A percentile compares a stretch with the other conserved stretches of the same genome.
Conservation (phyloP, 2,113 vertebrate species). For the Formicarius rufipectus region DNA sequence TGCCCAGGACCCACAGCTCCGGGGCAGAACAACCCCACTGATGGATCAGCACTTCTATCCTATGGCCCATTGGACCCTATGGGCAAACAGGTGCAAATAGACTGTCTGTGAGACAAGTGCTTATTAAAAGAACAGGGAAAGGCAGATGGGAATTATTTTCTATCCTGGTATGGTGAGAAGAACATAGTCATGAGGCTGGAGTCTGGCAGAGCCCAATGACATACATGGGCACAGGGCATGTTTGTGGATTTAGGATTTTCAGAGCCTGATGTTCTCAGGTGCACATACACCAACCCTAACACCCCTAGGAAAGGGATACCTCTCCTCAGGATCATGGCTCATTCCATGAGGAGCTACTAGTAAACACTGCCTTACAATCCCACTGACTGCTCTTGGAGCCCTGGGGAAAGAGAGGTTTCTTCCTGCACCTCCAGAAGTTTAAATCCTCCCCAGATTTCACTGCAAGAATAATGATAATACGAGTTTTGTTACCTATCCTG, state of each 20-base stretch:
- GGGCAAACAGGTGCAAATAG: slow-evolving; percentile 61
- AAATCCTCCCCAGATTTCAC: not conserved
- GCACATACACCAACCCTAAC: not conserved
- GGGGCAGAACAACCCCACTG: accelerated
- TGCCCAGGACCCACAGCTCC: not conserved
- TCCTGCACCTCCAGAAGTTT: not conserved
- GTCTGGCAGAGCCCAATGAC: not conserved
- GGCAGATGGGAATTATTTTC: slow-evolving; percentile 10
- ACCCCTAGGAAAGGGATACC: not conserved
- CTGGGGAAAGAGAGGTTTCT: not conserved
- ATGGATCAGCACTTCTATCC: not conserved
- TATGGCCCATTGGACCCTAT: not conserved
- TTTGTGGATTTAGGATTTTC: not conserved
- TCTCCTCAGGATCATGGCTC: not conserved
- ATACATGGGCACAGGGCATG: not conserved
- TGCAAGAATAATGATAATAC: accelerated
- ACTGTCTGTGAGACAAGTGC: slow-evolving; percentile 32
- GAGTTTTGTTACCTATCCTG: too few relatives aligned
- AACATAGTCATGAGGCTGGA: not conserved
- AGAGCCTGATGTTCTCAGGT: not conserved
- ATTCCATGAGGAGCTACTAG: accelerated
- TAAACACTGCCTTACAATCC: not conserved
- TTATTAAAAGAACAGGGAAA: slow-evolving; percentile 48
- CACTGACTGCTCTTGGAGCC: not conserved
- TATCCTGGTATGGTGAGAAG: not conserved